Evolutionary conservation across 2,797 vertebrate species (phyloP).

Genomic region (Centropyge bicolor): DNA sequence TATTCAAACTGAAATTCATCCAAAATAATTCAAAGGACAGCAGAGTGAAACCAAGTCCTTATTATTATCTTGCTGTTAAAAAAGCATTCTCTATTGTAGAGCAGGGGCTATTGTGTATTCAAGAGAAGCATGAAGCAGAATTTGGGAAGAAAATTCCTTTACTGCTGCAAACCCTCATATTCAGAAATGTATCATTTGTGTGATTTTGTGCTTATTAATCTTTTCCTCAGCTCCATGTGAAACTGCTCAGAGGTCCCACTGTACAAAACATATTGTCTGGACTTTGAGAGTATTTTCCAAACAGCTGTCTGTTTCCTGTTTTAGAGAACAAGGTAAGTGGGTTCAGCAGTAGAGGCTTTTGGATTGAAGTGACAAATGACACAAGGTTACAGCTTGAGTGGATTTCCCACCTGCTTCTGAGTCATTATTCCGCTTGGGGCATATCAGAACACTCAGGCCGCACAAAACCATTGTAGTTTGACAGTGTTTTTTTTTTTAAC

Average conservation of each 20-base stretch:
- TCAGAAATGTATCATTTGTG: background rate
- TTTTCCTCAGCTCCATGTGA: background rate
- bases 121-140: constrained; percentile 33
- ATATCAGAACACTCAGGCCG: constrained; percentile 6
- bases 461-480: background rate
- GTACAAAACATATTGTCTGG: constrained; percentile 2
- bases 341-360: constrained; percentile 32
- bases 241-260: background rate
- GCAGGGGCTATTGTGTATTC: background rate
- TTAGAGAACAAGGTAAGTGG: constrained; percentile 40
- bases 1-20: background rate
- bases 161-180: background rate
- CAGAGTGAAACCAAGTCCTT: background rate
- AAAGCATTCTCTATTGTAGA: background rate
- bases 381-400: constrained; percentile 56
- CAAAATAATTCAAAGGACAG: background rate
- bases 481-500: constrained; percentile 7
- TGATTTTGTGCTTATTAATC: constrained; percentile 14
- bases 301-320: constrained; percentile 48
- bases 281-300: constrained; percentile 33
- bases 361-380: constrained; percentile 58
- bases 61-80: background rate
- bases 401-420: constrained; percentile 57
- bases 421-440: constrained; percentile 26
- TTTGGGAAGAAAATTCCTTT: background rate